Conservation (phyloP, 2,797 vertebrate species). For the Kryptolebias ocellatus region DNA sequence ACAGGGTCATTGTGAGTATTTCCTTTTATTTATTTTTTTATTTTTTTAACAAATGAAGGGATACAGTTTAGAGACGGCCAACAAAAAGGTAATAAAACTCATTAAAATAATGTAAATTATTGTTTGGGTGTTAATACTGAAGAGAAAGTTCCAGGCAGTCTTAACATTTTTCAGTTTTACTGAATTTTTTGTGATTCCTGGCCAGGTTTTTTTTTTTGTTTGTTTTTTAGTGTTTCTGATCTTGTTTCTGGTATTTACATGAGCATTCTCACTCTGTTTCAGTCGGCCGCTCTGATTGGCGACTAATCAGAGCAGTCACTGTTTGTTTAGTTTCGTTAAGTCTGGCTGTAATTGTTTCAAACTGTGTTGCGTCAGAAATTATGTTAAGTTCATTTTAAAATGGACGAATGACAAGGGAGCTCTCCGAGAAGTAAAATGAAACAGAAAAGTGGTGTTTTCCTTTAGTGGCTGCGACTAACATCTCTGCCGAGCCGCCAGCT, state of each 20-base stretch:
- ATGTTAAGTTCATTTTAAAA: background rate
- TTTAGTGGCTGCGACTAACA: constrained; percentile 73
- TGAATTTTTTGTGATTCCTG: background rate
- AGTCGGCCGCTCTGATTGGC: background rate
- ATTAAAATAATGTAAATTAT: no score
- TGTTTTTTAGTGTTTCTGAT: constrained; percentile 4
- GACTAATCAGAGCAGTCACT: no score
- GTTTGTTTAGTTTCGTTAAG: no score
- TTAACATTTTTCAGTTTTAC: background rate
- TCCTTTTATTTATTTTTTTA: constrained; percentile 76
- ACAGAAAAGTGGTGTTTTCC: constrained; percentile 31
- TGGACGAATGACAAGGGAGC: constrained; percentile 1
- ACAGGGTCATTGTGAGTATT: constrained; percentile 61
- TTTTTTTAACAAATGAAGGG: constrained; percentile 43
- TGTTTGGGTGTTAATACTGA: background rate
- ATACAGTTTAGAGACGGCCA: constrained; percentile 41
- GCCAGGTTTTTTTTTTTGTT: background rate
- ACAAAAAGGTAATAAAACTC: constrained; percentile 62
- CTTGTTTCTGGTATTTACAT: no score
- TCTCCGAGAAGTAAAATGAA: constrained; percentile 5
- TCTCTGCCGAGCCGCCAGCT: constrained; percentile 73
- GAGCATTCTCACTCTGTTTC: background rate
- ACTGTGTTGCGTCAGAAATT: background rate
- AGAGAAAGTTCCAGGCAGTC: background rate
- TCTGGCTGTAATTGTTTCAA: background rate